Percentiles rank a stretch among this genome's conserved stretches.
These are phyloP conservation scores for Schizothorax lantsangensis DNA, from an alignment of 2,797 vertebrate genomes.

Conservation along the genomic window DNA sequence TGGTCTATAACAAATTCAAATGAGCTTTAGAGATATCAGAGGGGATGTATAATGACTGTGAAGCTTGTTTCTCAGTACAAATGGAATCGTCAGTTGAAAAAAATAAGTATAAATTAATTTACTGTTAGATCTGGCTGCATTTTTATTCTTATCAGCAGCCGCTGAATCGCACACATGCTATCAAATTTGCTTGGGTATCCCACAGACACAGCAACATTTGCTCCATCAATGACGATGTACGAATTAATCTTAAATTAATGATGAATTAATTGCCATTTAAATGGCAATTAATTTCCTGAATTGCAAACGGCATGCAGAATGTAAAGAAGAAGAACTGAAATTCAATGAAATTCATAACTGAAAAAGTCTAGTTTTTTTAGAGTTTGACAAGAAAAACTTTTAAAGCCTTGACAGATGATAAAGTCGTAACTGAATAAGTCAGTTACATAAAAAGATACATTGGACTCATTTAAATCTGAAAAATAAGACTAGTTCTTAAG, in stretches of 20 bases:
- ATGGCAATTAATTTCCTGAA: not conserved
- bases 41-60: not conserved
- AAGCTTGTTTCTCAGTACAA: not conserved
- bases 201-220: not conserved
- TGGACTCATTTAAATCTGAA: not conserved
- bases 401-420: not conserved
- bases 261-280: not conserved
- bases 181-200: not conserved
- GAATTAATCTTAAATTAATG: not conserved
- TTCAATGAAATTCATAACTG: not conserved
- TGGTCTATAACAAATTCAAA: slow-evolving; percentile 25
- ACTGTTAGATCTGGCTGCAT: not conserved
- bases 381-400: not conserved
- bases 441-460: not conserved
- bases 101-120: not conserved
- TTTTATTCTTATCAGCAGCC: not conserved
- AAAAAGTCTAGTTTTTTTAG: not conserved
- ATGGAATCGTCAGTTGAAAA: not conserved
- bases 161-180: not conserved
- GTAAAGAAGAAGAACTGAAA: not conserved
- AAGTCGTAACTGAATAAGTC: not conserved
- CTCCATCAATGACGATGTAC: not conserved
- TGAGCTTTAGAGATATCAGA: slow-evolving; percentile 11
- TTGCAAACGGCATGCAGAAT: not conserved
- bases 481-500: not conserved